Evolutionary conservation across 2,888 invertebrate genomes (phyloP).

Genomic region (Thecocarcelia acutangulata): DNA sequence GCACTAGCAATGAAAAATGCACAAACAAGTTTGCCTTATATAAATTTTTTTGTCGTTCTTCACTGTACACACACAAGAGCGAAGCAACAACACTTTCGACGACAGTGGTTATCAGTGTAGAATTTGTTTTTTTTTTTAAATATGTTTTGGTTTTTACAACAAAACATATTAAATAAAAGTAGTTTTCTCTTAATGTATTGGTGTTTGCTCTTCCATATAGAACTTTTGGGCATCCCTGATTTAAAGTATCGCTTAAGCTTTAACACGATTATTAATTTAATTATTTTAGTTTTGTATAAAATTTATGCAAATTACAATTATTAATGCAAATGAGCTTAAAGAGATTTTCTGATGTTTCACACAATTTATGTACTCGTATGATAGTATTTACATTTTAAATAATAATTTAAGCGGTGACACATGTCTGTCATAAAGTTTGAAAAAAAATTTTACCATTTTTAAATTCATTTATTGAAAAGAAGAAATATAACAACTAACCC

Average conservation of each 20-base stretch:
- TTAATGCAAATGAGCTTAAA: constrained; percentile 55
- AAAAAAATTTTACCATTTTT: background rate
- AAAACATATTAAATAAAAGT: too few relatives aligned
- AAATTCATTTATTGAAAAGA: constrained; percentile 18
- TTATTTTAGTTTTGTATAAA: constrained; percentile 22
- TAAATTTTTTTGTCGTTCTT: too few relatives aligned
- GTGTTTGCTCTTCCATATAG: too few relatives aligned
- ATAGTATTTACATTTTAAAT: too few relatives aligned
- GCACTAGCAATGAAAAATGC: too few relatives aligned
- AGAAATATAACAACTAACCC: constrained; percentile 44
- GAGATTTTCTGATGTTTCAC: constrained; percentile 19
- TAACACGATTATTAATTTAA: constrained; percentile 24
- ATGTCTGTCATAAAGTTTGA: constrained; percentile 57
- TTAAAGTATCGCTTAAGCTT: constrained; percentile 16
- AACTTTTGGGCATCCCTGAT: too few relatives aligned
- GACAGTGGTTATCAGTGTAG: too few relatives aligned
- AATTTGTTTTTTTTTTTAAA: constrained; percentile 3
- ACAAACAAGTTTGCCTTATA: too few relatives aligned
- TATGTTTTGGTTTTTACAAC: too few relatives aligned
- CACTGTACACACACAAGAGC: too few relatives aligned
- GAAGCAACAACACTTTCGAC: too few relatives aligned
- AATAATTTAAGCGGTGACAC: constrained; percentile 55
- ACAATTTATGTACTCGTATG: constrained; percentile 44
- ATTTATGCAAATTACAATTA: constrained; percentile 55
- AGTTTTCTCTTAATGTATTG: too few relatives aligned